Conservation (phyloP, 2,113 vertebrate species). For the Sander lucioperca region DNA sequence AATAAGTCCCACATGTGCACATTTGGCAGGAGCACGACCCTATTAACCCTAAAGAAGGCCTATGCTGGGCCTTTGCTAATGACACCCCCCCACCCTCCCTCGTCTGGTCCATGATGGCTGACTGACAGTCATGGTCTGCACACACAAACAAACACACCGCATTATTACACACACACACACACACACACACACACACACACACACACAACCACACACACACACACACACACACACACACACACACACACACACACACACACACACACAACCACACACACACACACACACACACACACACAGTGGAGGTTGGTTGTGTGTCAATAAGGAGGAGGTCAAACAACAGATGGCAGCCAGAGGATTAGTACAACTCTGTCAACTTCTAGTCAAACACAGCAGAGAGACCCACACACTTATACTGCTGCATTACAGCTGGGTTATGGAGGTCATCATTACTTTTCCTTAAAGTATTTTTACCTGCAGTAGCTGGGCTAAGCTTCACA, state of each 20-base stretch:
- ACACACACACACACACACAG: constrained; percentile 16
- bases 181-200: constrained; percentile 62
- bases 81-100: constrained; percentile 48
- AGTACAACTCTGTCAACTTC: constrained; percentile 67
- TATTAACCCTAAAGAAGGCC: constrained; percentile 85
- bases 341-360: constrained; percentile 76
- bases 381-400: constrained; percentile 45
- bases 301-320: constrained; percentile 57
- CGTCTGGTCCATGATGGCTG: constrained; percentile 57
- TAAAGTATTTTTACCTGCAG: background rate
- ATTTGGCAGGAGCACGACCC: constrained; percentile 81
- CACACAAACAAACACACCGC: constrained; percentile 74
- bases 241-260: constrained; percentile 63
- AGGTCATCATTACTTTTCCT: background rate
- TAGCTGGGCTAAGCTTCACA: background rate
- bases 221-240: constrained; percentile 67
- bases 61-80: constrained; percentile 58
- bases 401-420: constrained; percentile 6
- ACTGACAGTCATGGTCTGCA: constrained; percentile 68
- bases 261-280: constrained; percentile 74
- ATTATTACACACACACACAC: constrained; percentile 46
- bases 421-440: background rate
- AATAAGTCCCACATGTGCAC: constrained; percentile 87
- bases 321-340: constrained; percentile 79
- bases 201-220: constrained; percentile 50